These are phyloP conservation scores for Timema podura DNA, from an alignment of 2,888 invertebrate species.

Conservation along the genomic window DNA sequence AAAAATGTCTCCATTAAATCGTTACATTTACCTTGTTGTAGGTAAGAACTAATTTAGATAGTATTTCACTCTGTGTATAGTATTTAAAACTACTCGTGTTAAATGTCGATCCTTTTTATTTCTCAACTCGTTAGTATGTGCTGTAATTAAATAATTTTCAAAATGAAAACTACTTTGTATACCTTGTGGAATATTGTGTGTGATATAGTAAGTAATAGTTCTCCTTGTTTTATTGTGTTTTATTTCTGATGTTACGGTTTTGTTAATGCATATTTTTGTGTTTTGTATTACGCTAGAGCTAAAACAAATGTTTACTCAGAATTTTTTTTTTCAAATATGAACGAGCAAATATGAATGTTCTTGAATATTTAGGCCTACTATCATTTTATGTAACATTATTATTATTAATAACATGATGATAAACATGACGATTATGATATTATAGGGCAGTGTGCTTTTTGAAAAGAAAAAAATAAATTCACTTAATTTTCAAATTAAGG, in stretches of 20 bases:
- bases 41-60: too few relatives aligned
- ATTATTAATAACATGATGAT: neutral
- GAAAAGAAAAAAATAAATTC: neutral
- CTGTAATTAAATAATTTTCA: neutral
- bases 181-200: slow-evolving; percentile 9
- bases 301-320: too few relatives aligned
- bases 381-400: slow-evolving; percentile 4
- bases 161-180: neutral
- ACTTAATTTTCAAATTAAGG: neutral
- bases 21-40: too few relatives aligned
- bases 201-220: neutral
- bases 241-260: slow-evolving; percentile 1
- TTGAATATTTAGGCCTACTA: slow-evolving; percentile 7
- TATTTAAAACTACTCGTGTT: too few relatives aligned
- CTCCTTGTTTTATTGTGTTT: neutral
- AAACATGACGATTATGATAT: slow-evolving; percentile 17
- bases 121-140: neutral
- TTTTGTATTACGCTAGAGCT: too few relatives aligned
- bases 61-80: too few relatives aligned
- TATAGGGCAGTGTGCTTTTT: slow-evolving; percentile 11
- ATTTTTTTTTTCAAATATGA: neutral
- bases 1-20: too few relatives aligned
- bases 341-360: neutral
- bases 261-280: neutral
- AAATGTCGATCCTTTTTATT: too few relatives aligned